Evolutionary conservation across 2,888 invertebrate genomes (phyloP).

Genomic region (Pyrgus malvae): DNA sequence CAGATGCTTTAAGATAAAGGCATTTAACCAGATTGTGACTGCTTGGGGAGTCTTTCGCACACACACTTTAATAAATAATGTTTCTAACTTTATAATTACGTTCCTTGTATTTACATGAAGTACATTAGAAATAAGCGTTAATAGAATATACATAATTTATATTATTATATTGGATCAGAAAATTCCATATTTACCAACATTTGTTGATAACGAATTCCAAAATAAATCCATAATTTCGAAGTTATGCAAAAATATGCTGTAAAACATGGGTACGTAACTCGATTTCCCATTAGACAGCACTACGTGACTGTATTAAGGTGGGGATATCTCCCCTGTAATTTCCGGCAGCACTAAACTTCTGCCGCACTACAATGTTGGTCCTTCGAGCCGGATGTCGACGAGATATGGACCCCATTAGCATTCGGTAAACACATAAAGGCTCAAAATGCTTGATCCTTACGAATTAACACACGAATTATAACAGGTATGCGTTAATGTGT

Average conservation of each 20-base stretch:
- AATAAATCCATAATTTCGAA: neutral
- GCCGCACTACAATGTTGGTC: slow-evolving; percentile 25
- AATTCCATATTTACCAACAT: neutral
- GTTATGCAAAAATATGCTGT: neutral
- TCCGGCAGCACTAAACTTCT: slow-evolving; percentile 22
- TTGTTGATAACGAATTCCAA: neutral
- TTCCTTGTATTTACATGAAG: too few species aligned
- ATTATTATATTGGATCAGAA: too few species aligned
- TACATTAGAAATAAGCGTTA: too few species aligned
- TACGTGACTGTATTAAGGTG: slow-evolving; percentile 22
- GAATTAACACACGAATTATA: slow-evolving; percentile 18
- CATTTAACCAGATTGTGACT: too few species aligned
- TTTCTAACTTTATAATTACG: too few species aligned
- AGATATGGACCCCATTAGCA: slow-evolving; percentile 25
- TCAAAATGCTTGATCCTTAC: slow-evolving; percentile 6
- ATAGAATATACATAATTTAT: too few species aligned
- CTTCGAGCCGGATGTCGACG: slow-evolving; percentile 24
- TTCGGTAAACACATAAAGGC: slow-evolving; percentile 24
- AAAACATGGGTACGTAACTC: slow-evolving; percentile 8
- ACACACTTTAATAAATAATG: too few species aligned
- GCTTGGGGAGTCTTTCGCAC: too few species aligned
- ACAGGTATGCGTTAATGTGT: neutral
- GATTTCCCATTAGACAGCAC: slow-evolving; percentile 11
- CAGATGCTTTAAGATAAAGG: too few species aligned
- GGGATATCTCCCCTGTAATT: slow-evolving; percentile 22